phyloP scores from a whole-genome alignment of 2,113 vertebrate species.

The Suricata suricatta region DNA sequence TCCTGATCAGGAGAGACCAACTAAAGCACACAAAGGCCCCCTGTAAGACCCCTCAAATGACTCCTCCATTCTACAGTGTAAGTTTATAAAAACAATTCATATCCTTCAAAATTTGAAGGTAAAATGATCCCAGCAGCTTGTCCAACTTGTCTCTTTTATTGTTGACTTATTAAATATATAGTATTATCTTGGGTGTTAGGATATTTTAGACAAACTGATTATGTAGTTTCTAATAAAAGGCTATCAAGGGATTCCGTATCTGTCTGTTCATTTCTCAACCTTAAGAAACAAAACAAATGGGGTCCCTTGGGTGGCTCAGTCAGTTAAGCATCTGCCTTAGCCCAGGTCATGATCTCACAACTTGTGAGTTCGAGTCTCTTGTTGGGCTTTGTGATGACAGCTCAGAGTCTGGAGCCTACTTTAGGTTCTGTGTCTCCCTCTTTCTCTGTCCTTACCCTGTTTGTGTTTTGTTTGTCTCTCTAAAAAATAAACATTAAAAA shows the following conservation, averaged over 20 bases:
- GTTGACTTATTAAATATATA: background rate
- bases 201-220: slow-evolving; percentile 16
- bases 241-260: background rate
- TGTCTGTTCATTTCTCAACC: background rate
- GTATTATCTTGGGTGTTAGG: background rate
- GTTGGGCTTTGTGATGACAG: too few species aligned
- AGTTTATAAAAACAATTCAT: background rate
- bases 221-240: background rate
- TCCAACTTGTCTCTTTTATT: background rate
- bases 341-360: too few species aligned
- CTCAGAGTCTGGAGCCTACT: too few species aligned
- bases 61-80: background rate
- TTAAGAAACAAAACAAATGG: background rate
- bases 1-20: background rate
- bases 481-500: too few species aligned
- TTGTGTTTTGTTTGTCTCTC: too few species aligned
- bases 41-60: background rate
- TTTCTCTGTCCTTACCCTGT: too few species aligned
- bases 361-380: too few species aligned
- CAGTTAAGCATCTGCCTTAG: too few species aligned
- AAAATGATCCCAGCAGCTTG: background rate
- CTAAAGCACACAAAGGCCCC: background rate
- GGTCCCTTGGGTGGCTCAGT: too few species aligned
- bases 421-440: too few species aligned
- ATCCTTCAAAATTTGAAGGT: slow-evolving; percentile 18